Base-by-base conservation (phyloP, 2,113 vertebrate genomes). In the Pseudopipra pipra region DNA sequence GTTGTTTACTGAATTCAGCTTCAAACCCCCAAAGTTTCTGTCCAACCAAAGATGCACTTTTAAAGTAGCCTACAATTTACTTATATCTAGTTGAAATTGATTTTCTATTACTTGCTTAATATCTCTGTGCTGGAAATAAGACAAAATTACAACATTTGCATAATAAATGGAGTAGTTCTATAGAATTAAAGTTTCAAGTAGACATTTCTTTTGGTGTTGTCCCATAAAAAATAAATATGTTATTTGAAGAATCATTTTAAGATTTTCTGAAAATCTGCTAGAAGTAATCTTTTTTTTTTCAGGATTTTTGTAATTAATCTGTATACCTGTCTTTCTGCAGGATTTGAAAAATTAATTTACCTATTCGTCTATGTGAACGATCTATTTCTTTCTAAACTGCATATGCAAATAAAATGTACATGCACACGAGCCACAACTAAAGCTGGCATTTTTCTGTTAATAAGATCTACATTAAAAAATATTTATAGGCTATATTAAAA, bases 401-500 rank as follows among this genome's bases (percentile, higher is more conserved):
- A 0, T 43, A 10, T 14, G 3, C 31, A 7, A 31, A 17, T 61
- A 43, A 59, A 68, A 68, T 8, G 12, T 31, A 23, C 0, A 0
- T 22, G 24, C 15, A 30, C 13, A 12, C 2, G 2, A 51, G 62
- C 6, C 62, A 67, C 19, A 49, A 31, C 8, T 33, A 82, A 68
- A 59, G 8, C 10, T 12, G 15, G 7, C 5, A 6, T 21, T 75
- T 81, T 82, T 61, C 9, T 56, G 62, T 90, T 54, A 78, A 8
- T 71, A 49, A 52, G 30, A 55, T 8, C 8, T 59, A 6, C 39
- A 52, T 47, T 68, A 25, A 66, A 93, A 68, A 43, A 43, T 37
- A 52, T 14, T 51, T 84, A 22, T 18, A 44, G 46, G 16, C 9
- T 44, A 10, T 65, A 52, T 28, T 30, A 21, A 72, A 61, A 83